These are phyloP conservation scores for Coturnix japonica DNA, from an alignment of 2,113 vertebrate species.

Conservation along the genomic window DNA sequence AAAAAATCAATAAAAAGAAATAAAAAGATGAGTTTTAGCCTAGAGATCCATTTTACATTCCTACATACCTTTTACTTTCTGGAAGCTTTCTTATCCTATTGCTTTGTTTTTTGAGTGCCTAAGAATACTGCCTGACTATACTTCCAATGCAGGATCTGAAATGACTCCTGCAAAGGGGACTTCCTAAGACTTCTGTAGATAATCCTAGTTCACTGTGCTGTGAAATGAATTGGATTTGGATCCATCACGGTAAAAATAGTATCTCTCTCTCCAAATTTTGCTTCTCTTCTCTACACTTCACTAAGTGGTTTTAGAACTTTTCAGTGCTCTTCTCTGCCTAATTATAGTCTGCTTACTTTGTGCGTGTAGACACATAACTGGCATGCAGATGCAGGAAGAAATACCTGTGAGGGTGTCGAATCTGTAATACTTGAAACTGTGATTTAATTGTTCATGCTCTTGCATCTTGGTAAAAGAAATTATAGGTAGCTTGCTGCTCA, in stretches of 20 bases:
- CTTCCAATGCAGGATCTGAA: background rate
- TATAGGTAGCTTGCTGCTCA: constrained; percentile 3
- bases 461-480: background rate
- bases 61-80: background rate
- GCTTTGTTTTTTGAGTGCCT: background rate
- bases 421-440: background rate
- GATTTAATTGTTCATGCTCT: background rate
- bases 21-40: background rate
- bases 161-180: background rate
- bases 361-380: background rate
- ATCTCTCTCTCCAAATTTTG: background rate
- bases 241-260: background rate
- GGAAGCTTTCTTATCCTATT: background rate
- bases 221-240: background rate
- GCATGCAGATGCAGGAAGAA: background rate
- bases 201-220: background rate
- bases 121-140: background rate
- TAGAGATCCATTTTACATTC: background rate
- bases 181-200: background rate
- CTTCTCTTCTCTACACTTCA: background rate
- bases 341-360: background rate
- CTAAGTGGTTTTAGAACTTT: background rate
- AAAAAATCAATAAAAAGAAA: too few species aligned
- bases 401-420: background rate
- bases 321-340: background rate